Percentiles rank a stretch among this genome's conserved stretches.
Evolutionary conservation across 2,113 vertebrate genomes (phyloP).

Genomic region (Empidonax traillii): DNA sequence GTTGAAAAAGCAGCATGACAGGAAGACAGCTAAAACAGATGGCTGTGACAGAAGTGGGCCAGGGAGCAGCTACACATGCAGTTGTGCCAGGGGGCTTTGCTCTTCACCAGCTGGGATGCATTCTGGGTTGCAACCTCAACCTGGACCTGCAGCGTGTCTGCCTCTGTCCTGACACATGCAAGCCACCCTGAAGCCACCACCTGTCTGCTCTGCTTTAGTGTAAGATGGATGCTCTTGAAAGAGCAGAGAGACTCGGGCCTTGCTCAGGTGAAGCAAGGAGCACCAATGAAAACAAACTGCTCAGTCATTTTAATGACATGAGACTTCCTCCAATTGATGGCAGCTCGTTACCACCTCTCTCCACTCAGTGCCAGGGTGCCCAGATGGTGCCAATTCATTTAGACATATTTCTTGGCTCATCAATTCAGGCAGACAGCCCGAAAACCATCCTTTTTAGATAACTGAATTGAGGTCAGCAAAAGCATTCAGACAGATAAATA

Average conservation of each 20-base stretch:
- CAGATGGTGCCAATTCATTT: constrained; percentile 65
- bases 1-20: rapidly evolving
- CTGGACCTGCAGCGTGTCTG: background rate
- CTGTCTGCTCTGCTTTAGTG: background rate
- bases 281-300: constrained; percentile 6
- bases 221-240: background rate
- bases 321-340: constrained; percentile 4
- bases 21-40: constrained; percentile 18
- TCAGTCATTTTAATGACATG: constrained; percentile 31
- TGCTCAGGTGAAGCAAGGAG: background rate
- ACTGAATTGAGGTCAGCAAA: constrained; percentile 55
- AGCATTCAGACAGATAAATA: constrained; percentile 11
- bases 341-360: constrained; percentile 53
- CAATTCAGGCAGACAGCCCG: constrained; percentile 22
- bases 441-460: constrained; percentile 51
- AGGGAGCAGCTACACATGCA: constrained; percentile 9
- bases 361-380: background rate
- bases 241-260: background rate
- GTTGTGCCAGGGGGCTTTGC: background rate
- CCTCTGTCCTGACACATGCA: background rate
- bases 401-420: constrained; percentile 60
- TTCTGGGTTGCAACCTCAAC: background rate
- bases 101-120: background rate
- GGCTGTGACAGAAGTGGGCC: constrained; percentile 9
- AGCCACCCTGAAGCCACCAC: background rate